These are phyloP conservation scores for Oligia strigilis DNA, from an alignment of 2,888 invertebrate species.

Conservation along the genomic window DNA sequence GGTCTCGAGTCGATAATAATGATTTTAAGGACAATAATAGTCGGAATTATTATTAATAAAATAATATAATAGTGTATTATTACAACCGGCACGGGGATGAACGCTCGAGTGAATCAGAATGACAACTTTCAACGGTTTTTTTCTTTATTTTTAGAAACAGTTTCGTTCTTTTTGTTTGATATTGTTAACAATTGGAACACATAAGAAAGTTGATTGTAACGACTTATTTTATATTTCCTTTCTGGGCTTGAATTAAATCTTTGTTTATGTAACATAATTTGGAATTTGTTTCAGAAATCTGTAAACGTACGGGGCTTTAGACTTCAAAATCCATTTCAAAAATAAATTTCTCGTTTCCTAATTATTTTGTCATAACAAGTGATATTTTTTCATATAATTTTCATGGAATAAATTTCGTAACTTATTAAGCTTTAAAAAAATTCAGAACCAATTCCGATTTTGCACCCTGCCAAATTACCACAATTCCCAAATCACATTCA, in stretches of 20 bases:
- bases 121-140: slow-evolving; percentile 84
- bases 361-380: neutral
- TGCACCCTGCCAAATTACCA: neutral
- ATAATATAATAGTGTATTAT: slow-evolving; percentile 84
- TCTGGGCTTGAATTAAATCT: neutral
- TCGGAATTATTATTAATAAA: slow-evolving; percentile 85
- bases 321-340: neutral
- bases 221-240: slow-evolving; percentile 3
- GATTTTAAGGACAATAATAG: slow-evolving; percentile 86
- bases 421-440: neutral
- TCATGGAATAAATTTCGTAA: neutral
- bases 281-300: neutral
- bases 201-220: slow-evolving; percentile 2
- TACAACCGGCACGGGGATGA: slow-evolving; percentile 85
- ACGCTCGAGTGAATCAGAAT: slow-evolving; percentile 87
- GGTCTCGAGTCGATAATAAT: slow-evolving; percentile 77
- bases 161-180: slow-evolving; percentile 68
- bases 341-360: neutral
- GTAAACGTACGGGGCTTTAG: neutral
- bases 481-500: neutral
- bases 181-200: slow-evolving; percentile 23
- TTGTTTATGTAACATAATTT: neutral
- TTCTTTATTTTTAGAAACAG: slow-evolving; percentile 72
- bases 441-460: neutral
- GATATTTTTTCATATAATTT: neutral